These are phyloP conservation scores for Pangasius sanitwongsei DNA, from an alignment of 2,797 vertebrate species.

Conservation along the genomic window DNA sequence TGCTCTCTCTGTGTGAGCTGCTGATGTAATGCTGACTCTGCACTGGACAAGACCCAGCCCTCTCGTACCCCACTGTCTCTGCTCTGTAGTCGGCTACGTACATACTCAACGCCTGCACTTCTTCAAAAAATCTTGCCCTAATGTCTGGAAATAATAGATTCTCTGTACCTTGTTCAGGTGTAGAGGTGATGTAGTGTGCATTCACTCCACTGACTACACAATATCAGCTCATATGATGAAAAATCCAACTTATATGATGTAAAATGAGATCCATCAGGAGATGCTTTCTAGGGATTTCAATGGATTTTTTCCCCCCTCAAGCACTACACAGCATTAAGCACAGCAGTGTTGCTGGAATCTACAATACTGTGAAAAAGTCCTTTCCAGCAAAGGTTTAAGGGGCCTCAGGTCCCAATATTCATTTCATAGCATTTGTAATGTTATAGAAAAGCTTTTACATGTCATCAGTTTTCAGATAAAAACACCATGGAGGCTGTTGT, in stretches of 20 bases:
- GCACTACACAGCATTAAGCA: background rate
- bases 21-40: conserved; percentile 36
- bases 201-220: background rate
- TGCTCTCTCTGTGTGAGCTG: conserved; percentile 37
- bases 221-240: background rate
- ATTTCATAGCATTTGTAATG: background rate
- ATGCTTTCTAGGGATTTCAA: background rate
- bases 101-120: background rate
- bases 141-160: background rate
- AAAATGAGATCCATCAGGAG: background rate
- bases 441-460: background rate
- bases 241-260: background rate
- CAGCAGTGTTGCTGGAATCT: background rate
- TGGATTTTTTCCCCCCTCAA: background rate
- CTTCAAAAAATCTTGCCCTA: background rate
- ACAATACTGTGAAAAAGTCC: background rate
- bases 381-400: background rate
- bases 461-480: background rate
- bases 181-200: background rate
- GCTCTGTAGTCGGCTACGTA: background rate
- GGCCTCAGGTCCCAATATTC: background rate
- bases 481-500: background rate
- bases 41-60: conserved; percentile 27
- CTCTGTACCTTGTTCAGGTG: background rate
- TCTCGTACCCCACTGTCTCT: background rate